Percentiles rank a stretch among this genome's conserved stretches.
Conservation (phyloP, 2,888 invertebrate species). For the Polymixis flavicincta region DNA sequence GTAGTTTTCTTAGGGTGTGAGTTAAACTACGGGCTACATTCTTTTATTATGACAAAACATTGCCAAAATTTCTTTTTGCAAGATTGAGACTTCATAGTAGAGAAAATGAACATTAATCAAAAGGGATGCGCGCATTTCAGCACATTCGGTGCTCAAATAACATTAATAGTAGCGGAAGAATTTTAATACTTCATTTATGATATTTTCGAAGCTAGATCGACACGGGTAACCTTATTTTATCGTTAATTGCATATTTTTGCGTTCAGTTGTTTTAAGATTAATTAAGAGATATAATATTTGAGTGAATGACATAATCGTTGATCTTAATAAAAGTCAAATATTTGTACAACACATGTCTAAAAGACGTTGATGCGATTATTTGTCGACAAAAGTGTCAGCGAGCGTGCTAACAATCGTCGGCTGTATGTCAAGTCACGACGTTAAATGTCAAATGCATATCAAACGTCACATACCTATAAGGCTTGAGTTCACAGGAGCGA, state of each 20-base stretch:
- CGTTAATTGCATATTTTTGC: not conserved
- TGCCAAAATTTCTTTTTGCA: too few species aligned
- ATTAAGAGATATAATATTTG: not conserved
- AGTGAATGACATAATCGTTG: not conserved
- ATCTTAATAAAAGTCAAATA: constrained; percentile 9
- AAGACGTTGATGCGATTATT: constrained; percentile 1
- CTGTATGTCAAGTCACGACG: not conserved
- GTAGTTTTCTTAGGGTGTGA: too few species aligned
- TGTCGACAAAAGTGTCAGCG: constrained; percentile 6
- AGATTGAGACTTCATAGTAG: too few species aligned
- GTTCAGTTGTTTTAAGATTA: constrained; percentile 8
- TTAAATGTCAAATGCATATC: constrained; percentile 12
- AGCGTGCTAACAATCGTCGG: not conserved
- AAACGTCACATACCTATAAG: not conserved
- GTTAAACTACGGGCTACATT: too few species aligned
- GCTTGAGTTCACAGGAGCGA: not conserved
- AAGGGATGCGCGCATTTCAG: not conserved
- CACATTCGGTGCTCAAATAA: not conserved
- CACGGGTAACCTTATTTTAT: not conserved
- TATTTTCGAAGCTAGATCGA: not conserved
- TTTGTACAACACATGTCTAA: not conserved
- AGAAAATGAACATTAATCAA: too few species aligned
- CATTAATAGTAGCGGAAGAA: not conserved
- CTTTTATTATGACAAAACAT: too few species aligned
- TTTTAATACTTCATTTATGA: not conserved